phyloP scores from a whole-genome alignment of 2,113 vertebrate genomes.

The Pachyramphus minor region DNA sequence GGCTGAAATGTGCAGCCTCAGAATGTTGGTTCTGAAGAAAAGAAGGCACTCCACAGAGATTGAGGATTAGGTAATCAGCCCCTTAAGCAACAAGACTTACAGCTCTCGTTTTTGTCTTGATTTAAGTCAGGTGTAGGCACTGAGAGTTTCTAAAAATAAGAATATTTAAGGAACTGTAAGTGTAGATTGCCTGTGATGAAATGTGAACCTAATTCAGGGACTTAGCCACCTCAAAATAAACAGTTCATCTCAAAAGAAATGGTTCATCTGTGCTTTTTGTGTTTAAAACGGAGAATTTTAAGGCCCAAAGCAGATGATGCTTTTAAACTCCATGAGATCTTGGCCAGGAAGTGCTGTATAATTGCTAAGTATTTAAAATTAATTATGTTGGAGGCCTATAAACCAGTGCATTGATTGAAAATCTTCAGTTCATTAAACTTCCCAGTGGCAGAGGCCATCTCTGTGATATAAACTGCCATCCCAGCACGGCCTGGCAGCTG shows the following conservation, averaged over 20 bases:
- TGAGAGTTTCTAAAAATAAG: background rate
- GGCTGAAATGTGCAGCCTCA: background rate
- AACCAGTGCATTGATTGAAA: conserved; percentile 55
- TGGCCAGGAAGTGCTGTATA: background rate
- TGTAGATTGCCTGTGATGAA: background rate
- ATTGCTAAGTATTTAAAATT: conserved; percentile 8
- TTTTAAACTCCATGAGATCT: background rate
- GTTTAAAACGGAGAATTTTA: background rate
- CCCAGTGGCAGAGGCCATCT: background rate
- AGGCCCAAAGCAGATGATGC: background rate
- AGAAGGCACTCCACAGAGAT: background rate
- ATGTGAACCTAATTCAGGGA: background rate
- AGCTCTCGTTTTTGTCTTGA: background rate
- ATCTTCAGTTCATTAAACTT: conserved; percentile 27
- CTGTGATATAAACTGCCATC: background rate
- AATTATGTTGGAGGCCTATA: conserved; percentile 6
- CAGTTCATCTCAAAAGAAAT: background rate
- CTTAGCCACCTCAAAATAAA: background rate
- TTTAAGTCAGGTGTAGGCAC: background rate
- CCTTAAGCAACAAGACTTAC: background rate
- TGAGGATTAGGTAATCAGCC: background rate
- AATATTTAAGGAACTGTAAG: background rate
- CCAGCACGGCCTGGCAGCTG: background rate
- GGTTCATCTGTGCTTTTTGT: background rate
- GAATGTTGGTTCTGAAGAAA: background rate